Conservation (phyloP, 2,113 vertebrate genomes). For the Bettongia penicillata region DNA sequence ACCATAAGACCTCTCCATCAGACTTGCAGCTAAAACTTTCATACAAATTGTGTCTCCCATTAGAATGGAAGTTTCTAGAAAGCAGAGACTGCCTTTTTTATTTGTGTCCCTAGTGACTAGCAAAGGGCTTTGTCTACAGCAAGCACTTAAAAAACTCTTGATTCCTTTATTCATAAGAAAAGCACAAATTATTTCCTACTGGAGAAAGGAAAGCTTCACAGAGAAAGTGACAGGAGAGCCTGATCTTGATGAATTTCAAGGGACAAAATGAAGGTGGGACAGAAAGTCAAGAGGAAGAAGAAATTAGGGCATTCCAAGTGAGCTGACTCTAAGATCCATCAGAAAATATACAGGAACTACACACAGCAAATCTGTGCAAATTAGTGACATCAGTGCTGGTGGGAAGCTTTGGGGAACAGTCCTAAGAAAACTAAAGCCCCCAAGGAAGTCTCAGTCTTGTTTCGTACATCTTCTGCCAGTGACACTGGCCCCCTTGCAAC, state of each 20-base stretch:
- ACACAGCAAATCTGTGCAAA: no score
- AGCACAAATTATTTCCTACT: background rate
- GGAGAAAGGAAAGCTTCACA: background rate
- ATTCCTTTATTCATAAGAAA: background rate
- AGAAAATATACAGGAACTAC: no score
- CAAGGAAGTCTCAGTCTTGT: no score
- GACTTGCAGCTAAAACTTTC: background rate
- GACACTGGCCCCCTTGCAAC: background rate
- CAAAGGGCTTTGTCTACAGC: background rate
- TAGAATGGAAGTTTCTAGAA: background rate
- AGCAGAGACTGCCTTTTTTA: background rate
- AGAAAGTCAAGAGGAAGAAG: no score
- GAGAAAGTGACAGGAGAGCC: background rate
- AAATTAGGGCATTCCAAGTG: no score
- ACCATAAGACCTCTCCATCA: background rate
- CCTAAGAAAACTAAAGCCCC: no score
- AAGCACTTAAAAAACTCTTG: background rate
- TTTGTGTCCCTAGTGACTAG: background rate
- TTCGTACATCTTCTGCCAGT: background rate
- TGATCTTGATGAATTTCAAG: no score
- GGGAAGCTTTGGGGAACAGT: no score
- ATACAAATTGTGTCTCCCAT: background rate
- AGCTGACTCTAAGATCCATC: no score
- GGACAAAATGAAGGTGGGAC: no score
- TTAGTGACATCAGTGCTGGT: no score